phyloP scores from a whole-genome alignment of 2,888 invertebrate species.

The Merodon equestris region DNA sequence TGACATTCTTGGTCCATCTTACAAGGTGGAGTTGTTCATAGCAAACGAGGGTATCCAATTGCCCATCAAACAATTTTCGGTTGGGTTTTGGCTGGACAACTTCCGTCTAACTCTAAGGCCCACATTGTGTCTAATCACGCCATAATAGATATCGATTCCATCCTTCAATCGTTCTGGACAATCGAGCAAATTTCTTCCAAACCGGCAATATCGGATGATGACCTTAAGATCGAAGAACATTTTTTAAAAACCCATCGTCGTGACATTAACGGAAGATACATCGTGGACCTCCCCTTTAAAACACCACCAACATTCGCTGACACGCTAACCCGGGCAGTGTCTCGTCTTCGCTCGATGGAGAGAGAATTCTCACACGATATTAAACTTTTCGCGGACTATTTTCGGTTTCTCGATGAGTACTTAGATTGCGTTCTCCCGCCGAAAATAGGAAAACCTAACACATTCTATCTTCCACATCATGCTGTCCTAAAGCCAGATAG shows the following conservation, averaged over 20 bases:
- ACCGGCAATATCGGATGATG: too few relatives aligned
- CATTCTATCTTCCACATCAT: slow-evolving; percentile 37
- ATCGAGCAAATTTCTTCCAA: too few relatives aligned
- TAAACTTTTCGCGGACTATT: slow-evolving; percentile 1
- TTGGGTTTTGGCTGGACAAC: too few relatives aligned
- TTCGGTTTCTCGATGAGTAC: slow-evolving; percentile 29
- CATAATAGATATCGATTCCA: too few relatives aligned
- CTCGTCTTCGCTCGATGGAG: slow-evolving; percentile 40
- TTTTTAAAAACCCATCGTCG: neutral
- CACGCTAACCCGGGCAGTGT: neutral
- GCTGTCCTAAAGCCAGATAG: too few relatives aligned
- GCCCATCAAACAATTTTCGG: neutral
- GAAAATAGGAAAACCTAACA: slow-evolving; percentile 8
- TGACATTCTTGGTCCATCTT: neutral
- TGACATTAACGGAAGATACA: slow-evolving; percentile 7
- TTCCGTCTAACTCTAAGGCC: too few relatives aligned
- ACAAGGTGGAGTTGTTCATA: neutral
- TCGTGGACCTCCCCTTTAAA: slow-evolving; percentile 31
- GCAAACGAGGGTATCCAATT: neutral
- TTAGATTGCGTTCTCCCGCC: neutral
- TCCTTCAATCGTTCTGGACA: too few relatives aligned
- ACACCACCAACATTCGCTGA: slow-evolving; percentile 6
- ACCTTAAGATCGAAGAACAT: neutral
- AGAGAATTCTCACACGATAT: slow-evolving; percentile 4
- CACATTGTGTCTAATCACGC: too few relatives aligned